Conservation (phyloP, 2,888 invertebrate species). For the Sycophila texana region DNA sequence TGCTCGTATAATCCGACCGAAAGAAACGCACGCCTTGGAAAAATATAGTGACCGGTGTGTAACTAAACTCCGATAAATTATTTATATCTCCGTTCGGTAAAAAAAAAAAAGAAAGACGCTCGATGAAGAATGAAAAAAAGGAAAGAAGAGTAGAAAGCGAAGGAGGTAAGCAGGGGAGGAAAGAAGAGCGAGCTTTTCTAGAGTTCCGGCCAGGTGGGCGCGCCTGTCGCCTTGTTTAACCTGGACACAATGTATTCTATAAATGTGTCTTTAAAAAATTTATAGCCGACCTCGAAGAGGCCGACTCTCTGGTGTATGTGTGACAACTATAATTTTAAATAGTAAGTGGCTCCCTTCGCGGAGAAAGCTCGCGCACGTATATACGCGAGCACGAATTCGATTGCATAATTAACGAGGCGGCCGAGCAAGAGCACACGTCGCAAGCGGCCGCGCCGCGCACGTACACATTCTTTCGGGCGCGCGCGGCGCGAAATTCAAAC, state of each 20-base stretch:
- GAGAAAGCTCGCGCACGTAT: constrained; percentile 6
- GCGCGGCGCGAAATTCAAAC: constrained; percentile 3
- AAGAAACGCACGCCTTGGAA: constrained; percentile 11
- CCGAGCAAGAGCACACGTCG: constrained; percentile 16
- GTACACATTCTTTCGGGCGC: background rate
- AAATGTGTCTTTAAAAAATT: constrained; percentile 51
- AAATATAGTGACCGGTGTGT: background rate
- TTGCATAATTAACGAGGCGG: constrained; percentile 48
- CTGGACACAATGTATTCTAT: constrained; percentile 50
- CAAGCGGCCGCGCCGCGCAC: background rate
- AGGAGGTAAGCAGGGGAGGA: background rate
- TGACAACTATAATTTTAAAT: constrained; percentile 55
- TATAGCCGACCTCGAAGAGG: constrained; percentile 46
- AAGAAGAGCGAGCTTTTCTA: background rate
- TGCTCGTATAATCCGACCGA: background rate
- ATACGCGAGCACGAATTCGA: constrained; percentile 33
- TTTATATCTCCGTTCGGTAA: background rate
- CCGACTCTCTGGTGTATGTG: constrained; percentile 1
- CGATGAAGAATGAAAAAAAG: too few species aligned
- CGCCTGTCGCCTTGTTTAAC: constrained; percentile 27
- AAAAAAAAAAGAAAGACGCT: background rate
- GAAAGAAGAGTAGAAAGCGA: background rate
- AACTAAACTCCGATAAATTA: constrained; percentile 1
- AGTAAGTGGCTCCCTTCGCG: constrained; percentile 20
- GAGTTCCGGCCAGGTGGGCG: background rate